Evolutionary conservation across 2,113 vertebrate species (phyloP).

Genomic region (Sclerurus mexicanus): DNA sequence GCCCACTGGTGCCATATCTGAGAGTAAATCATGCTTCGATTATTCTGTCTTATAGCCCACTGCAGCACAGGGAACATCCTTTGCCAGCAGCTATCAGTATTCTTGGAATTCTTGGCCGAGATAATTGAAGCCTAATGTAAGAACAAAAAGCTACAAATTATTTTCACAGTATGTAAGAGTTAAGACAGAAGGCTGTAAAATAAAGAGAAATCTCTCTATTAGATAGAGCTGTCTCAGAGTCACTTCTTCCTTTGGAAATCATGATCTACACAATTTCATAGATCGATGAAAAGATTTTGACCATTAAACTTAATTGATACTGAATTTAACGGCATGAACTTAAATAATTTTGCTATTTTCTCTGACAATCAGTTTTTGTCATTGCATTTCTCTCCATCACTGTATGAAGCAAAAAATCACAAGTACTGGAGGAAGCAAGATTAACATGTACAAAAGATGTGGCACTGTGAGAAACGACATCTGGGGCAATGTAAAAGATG

Average conservation of each 20-base stretch:
- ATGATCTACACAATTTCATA: slow-evolving; percentile 68
- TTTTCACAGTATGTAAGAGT: slow-evolving; percentile 52
- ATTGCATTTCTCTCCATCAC: slow-evolving; percentile 24
- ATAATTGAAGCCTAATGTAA: slow-evolving; percentile 18
- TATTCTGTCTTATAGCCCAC: not conserved
- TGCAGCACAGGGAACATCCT: slow-evolving; percentile 9
- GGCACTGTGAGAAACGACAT: slow-evolving; percentile 13
- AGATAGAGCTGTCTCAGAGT: slow-evolving; percentile 66
- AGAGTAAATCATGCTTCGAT: not conserved
- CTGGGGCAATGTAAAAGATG: slow-evolving; percentile 53
- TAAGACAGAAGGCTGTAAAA: slow-evolving; percentile 64
- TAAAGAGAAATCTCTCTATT: slow-evolving; percentile 62
- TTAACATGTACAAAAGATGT: slow-evolving; percentile 34
- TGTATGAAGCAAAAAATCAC: slow-evolving; percentile 6
- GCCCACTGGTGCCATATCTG: not conserved
- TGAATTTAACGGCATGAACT: slow-evolving; percentile 65
- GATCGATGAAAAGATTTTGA: slow-evolving; percentile 69
- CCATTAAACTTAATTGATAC: slow-evolving; percentile 74
- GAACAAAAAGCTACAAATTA: slow-evolving; percentile 71
- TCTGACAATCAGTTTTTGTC: slow-evolving; percentile 67
- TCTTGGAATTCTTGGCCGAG: slow-evolving; percentile 26
- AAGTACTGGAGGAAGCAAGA: slow-evolving; percentile 4
- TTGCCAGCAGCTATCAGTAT: slow-evolving; percentile 27
- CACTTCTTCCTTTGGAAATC: slow-evolving; percentile 69
- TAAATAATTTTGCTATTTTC: slow-evolving; percentile 69